Evolutionary conservation across 1,140 invertebrate genomes (phyloP).

Genomic region (Zaprionus africanus): DNA sequence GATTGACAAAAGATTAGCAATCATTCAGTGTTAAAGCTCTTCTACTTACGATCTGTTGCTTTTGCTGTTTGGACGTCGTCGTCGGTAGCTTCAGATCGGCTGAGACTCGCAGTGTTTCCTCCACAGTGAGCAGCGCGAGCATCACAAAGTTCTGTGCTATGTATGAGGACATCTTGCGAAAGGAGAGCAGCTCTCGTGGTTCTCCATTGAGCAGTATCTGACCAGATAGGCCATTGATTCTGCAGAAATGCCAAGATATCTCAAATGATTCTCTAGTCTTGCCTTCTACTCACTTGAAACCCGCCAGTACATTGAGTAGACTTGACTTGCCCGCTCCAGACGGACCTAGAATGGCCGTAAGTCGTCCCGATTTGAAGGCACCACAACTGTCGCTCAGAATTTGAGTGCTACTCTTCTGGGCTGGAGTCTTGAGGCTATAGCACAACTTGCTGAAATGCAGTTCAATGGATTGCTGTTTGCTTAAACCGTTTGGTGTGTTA

Average conservation of each 20-base stretch:
- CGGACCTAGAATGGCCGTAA: slow-evolving; percentile 92
- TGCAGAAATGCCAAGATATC: slow-evolving; percentile 2
- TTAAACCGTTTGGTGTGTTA: slow-evolving; percentile 48
- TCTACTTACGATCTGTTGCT: slow-evolving; percentile 60
- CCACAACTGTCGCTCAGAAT: slow-evolving; percentile 87
- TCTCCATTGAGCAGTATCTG: slow-evolving; percentile 90
- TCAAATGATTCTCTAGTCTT: neutral
- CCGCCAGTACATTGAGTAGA: slow-evolving; percentile 88
- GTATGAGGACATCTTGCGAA: slow-evolving; percentile 88
- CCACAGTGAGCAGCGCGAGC: slow-evolving; percentile 87
- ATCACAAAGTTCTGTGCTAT: slow-evolving; percentile 89
- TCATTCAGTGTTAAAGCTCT: neutral
- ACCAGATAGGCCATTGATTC: slow-evolving; percentile 85
- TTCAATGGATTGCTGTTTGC: slow-evolving; percentile 45
- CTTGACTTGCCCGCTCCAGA: slow-evolving; percentile 94
- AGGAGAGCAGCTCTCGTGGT: slow-evolving; percentile 88
- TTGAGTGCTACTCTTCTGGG: slow-evolving; percentile 32
- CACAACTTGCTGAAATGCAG: slow-evolving; percentile 67
- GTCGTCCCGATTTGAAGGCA: slow-evolving; percentile 86
- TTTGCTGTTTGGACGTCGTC: slow-evolving; percentile 44
- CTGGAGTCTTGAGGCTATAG: slow-evolving; percentile 56
- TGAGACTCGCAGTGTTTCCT: slow-evolving; percentile 88
- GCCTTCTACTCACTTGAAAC: slow-evolving; percentile 85
- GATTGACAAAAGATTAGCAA: neutral
- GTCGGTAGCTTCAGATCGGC: slow-evolving; percentile 86